Evolutionary conservation across 2,888 invertebrate species (phyloP), one percentile per base, ranked within the genome.

Genomic region (Apocheima hispidaria): DNA sequence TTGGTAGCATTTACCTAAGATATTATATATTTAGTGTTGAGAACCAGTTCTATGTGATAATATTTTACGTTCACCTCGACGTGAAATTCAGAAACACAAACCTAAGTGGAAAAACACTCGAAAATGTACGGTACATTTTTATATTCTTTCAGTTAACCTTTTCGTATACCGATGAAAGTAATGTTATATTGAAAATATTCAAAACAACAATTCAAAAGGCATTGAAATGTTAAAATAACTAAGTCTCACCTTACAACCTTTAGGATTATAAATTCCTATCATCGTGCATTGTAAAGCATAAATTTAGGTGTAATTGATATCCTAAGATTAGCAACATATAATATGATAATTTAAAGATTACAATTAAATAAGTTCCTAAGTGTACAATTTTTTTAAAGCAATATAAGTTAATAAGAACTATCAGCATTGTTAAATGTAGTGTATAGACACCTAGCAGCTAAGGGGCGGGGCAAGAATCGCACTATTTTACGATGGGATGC

Each of bases 381-480:
- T n/a, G n/a, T 12, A 33, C n/a, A 35, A 35, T n/a, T n/a, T n/a
- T 35, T 38, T 18, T 18, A 16, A 38, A 18, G 7, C 20, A 10
- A 9, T 2, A 18, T 9, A 18, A 18, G 2, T 3, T 4, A 14
- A 35, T 14, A 2, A 35, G 14, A 1, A 6, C 6, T 18, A 20
- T 50, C 21, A 16, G 18, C 41, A n/a, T 41, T 7, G 63, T 68
- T 68, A 64, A 69, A 68, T 72, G 72, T 79, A 69, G 77, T 79
- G 78, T 76, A 78, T 75, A 72, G 73, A 79, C 82, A 81, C 80
- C 81, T 84, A 84, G 85, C 66, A 72, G 63, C 71, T 73, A 74
- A 67, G 78, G 77, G 77, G 78, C 75, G 75, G 76, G 78, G 81
- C 83, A 73, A 77, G 76, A 78, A 82, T 84, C 80, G 79, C 70